Base-by-base conservation (phyloP, 35 echinoderm and acorn worm species). In the Ophiothrix spiculata region DNA sequence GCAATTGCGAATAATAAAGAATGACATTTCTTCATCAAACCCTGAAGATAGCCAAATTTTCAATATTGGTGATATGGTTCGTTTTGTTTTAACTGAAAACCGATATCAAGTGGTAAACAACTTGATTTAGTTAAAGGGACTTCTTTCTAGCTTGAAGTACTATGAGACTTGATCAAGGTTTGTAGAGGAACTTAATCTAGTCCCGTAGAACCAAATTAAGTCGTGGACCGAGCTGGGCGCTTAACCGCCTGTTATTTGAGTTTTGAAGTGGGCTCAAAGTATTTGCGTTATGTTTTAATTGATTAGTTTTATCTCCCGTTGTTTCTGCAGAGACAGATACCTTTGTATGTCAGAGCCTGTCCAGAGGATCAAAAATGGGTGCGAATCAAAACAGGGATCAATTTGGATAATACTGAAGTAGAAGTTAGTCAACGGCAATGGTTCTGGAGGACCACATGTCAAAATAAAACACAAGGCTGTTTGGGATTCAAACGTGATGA, bases 381-480 rank as follows among this genome's bases (percentile, higher is more conserved):
- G 32, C 88, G 84, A n/a, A 37, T 90, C 10, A 49, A 21, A 31
- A 42, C 37, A 25, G 88, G 80, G 1, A 83, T 83, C 21, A 83
- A 82, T 35, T 75, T 90, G 14, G 80, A 90, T 33, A 90, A 90
- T 32, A 69, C 39, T 37, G 33, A 77, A 75, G 88, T 90, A 16
- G 80, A 90, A 77, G 81, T 90, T 14, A 90, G 80, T 56, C 28
- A 75, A 19, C 17, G 81, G 33, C 88, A 90, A 42, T 90, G 40
- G 64, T 90, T 90, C 36, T 90, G 81, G 81, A 64, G 82, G 32
- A 90, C 81, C 36, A 90, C 80, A 14, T 90, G 88, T 21, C 29
- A 46, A 35, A 33, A 90, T 13, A 73, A 84, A 23, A 75, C 74
- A 13, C 64, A 60, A 23, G 31, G 31, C 32, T 90, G 88, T 28